These are phyloP conservation scores for Phocoena sinus DNA, from an alignment of 2,113 vertebrate species.

Conservation along the genomic window DNA sequence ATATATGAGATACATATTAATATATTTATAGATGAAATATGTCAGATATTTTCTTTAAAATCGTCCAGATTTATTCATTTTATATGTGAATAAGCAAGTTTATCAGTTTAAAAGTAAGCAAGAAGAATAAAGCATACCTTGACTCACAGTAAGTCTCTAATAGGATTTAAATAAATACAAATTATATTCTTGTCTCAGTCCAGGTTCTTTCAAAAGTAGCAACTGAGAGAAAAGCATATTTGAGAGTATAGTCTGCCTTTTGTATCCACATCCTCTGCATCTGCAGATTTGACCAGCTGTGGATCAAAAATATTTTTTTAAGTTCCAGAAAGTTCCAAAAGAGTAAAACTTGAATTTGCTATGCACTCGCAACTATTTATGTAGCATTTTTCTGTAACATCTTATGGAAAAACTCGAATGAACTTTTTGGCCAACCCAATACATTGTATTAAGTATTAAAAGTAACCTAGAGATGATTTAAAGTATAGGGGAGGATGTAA, in stretches of 20 bases:
- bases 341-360: neutral
- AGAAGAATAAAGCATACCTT: neutral
- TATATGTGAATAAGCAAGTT: neutral
- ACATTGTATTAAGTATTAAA: neutral
- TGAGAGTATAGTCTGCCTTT: neutral
- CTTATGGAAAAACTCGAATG: too few species aligned
- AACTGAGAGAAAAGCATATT: neutral
- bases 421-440: too few species aligned
- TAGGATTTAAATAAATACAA: neutral
- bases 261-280: neutral
- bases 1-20: neutral
- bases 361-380: neutral
- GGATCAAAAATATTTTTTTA: neutral
- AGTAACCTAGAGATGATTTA: neutral
- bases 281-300: neutral
- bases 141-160: neutral
- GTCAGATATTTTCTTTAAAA: neutral
- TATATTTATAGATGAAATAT: neutral
- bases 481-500: neutral
- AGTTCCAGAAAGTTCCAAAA: neutral
- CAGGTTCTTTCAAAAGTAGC: neutral
- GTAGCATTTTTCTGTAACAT: neutral
- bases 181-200: neutral
- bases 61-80: neutral
- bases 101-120: conserved; percentile 15